Evolutionary conservation across 2,888 invertebrate species (phyloP), one percentile per base, ranked within the genome.

Genomic region (Phalera bucephala): DNA sequence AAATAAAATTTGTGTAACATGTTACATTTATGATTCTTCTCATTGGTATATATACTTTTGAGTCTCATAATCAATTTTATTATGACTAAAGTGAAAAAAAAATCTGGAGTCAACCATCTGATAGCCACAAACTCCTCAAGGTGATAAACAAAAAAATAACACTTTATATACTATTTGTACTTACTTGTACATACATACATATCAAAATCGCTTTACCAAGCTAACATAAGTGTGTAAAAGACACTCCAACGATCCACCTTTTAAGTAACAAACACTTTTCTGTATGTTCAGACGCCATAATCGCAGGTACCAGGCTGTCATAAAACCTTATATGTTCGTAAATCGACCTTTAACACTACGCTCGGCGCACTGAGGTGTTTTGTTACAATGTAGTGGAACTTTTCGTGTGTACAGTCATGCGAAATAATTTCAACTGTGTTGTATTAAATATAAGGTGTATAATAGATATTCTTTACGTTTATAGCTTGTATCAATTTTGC

Each of bases 281-380:
- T 8, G 15, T 40, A 41, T 15, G 38, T 36, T 39, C 33, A 36
- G 33, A 43, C 42, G 32, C 38, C 42, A 41, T 62, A 60, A 68
- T 66, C 58, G 52, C 61, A 56, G 55, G 66, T 67, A 62, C 71
- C 63, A 65, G 61, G 64, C 45, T 37, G 44, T 12, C 68, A 67
- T 77, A 69, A 72, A 76, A 74, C 60, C 54, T 58, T 69, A 77
- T 58, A 57, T 12, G 42, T 53, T 33, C 50, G 52, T 64, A 58
- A 65, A 65, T 64, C 56, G 53, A 50, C 54, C 52, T 63, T 57
- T 55, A 58, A 48, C 57, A 60, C 56, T 49, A 53, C 52, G 45
- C 39, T 52, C 39, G 26, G 39, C 26, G 40, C 34, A 33, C 52
- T 49, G 36, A 46, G 47, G 46, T 42, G 40, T 36, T 50, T 44